These are phyloP conservation scores for Aproaerema taeniolella DNA, from an alignment of 2,888 invertebrate species.

Conservation along the genomic window DNA sequence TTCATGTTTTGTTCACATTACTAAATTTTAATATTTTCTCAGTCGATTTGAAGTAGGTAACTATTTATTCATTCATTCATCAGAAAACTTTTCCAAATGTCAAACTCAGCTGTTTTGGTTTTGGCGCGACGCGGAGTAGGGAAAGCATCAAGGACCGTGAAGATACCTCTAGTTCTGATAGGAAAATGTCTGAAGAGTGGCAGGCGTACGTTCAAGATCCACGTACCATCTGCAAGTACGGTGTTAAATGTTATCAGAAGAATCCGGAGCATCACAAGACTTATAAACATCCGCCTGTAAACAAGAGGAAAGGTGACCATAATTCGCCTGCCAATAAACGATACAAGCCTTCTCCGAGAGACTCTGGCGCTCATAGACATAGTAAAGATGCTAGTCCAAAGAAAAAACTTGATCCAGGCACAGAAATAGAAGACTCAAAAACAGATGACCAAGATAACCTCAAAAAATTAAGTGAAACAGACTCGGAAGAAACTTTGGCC, in stretches of 20 bases:
- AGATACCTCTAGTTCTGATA: no score
- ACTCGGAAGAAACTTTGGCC: no score
- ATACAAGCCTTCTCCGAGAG: conserved; percentile 26
- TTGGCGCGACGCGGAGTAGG: no score
- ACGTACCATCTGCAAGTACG: conserved; percentile 85
- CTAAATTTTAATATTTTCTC: background rate
- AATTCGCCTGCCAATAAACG: conserved; percentile 28
- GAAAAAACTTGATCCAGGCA: no score
- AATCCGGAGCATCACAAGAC: conserved; percentile 84
- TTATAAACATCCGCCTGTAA: conserved; percentile 84
- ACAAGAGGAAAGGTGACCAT: conserved; percentile 30
- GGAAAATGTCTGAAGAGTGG: conserved; percentile 58
- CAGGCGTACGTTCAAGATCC: conserved; percentile 47
- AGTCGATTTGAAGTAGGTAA: no score
- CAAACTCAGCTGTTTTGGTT: conserved; percentile 10
- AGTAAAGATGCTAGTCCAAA: conserved; percentile 8
- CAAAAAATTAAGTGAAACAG: background rate
- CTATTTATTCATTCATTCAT: no score
- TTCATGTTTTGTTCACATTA: no score
- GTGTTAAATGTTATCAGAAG: conserved; percentile 87
- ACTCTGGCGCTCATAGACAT: background rate
- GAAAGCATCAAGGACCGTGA: no score
- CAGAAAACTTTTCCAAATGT: no score
- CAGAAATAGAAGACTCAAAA: background rate
- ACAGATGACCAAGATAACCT: background rate